Evolutionary conservation across 2,888 invertebrate genomes (phyloP).

Genomic region (Stenodera caucasica): DNA sequence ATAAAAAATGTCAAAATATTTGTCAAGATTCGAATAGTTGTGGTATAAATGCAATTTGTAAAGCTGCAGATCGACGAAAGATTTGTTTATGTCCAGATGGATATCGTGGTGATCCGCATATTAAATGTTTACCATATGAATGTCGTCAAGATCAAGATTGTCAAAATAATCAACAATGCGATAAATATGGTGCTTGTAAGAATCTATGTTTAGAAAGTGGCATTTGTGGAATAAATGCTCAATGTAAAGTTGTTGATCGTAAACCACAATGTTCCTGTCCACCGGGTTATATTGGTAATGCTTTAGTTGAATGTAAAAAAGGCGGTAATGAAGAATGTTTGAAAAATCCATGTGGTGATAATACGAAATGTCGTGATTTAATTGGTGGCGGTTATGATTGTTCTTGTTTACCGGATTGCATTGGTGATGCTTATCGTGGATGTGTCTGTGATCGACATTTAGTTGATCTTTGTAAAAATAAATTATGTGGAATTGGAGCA

Average conservation of each 20-base stretch:
- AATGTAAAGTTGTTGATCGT: slow-evolving; percentile 77
- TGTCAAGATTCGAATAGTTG: slow-evolving; percentile 71
- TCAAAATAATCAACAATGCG: slow-evolving; percentile 74
- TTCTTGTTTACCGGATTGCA: slow-evolving; percentile 76
- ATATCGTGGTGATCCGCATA: slow-evolving; percentile 77
- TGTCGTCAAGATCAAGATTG: slow-evolving; percentile 78
- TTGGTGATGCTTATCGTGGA: slow-evolving; percentile 78
- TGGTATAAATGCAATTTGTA: slow-evolving; percentile 79
- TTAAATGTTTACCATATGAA: slow-evolving; percentile 74
- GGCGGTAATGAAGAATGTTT: slow-evolving; percentile 73
- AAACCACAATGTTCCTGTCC: slow-evolving; percentile 78
- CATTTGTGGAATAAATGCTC: slow-evolving; percentile 82
- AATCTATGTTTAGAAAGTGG: slow-evolving; percentile 79
- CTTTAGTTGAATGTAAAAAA: slow-evolving; percentile 68
- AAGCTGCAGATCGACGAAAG: slow-evolving; percentile 77
- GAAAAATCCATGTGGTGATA: slow-evolving; percentile 81
- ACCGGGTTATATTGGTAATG: slow-evolving; percentile 73
- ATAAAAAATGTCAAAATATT: slow-evolving; percentile 70
- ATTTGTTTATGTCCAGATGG: slow-evolving; percentile 88
- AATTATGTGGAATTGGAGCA: slow-evolving; percentile 81
- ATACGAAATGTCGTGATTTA: slow-evolving; percentile 78
- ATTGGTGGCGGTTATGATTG: slow-evolving; percentile 73
- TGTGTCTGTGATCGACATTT: slow-evolving; percentile 72
- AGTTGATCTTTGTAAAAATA: slow-evolving; percentile 75
- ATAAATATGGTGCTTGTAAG: slow-evolving; percentile 69